These are phyloP conservation scores for Lasioglossum lativentre DNA, from an alignment of 2,888 invertebrate species.

Conservation along the genomic window DNA sequence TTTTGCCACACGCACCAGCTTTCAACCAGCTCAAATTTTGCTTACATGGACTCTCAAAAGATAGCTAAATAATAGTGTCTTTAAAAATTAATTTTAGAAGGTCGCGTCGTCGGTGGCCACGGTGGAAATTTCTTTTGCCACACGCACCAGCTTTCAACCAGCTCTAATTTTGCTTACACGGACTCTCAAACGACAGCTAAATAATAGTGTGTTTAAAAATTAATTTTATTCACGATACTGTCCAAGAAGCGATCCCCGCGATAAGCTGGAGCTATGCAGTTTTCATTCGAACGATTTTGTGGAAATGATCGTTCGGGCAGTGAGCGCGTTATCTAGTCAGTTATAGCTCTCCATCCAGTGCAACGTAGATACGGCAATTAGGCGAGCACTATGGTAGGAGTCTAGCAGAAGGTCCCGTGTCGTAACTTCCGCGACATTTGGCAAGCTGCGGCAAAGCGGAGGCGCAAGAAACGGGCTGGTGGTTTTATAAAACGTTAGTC, in stretches of 20 bases:
- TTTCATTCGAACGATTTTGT: neutral
- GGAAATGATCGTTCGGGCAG: neutral
- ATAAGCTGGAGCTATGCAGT: neutral
- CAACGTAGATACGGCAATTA: neutral
- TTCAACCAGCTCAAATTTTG: neutral
- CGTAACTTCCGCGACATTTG: neutral
- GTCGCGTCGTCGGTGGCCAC: neutral
- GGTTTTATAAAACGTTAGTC: slow-evolving; percentile 1
- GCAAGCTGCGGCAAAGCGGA: neutral
- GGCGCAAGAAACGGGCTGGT: neutral
- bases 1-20: neutral
- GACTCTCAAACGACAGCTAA: too few species aligned
- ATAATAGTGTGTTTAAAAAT: too few species aligned
- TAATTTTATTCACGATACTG: too few species aligned
- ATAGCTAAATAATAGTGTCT: too few species aligned
- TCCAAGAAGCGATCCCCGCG: neutral
- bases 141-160: neutral
- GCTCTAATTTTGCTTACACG: neutral
- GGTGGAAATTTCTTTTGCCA: neutral
- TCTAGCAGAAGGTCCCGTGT: neutral
- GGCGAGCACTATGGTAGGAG: neutral
- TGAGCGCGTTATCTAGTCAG: neutral
- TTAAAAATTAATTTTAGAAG: too few species aligned
- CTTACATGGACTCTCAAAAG: neutral
- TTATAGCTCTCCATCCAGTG: neutral